Percentiles rank a stretch among this genome's conserved stretches.
Evolutionary conservation across 2,113 vertebrate genomes (phyloP).

Genomic region (Cyrtonyx montezumae): DNA sequence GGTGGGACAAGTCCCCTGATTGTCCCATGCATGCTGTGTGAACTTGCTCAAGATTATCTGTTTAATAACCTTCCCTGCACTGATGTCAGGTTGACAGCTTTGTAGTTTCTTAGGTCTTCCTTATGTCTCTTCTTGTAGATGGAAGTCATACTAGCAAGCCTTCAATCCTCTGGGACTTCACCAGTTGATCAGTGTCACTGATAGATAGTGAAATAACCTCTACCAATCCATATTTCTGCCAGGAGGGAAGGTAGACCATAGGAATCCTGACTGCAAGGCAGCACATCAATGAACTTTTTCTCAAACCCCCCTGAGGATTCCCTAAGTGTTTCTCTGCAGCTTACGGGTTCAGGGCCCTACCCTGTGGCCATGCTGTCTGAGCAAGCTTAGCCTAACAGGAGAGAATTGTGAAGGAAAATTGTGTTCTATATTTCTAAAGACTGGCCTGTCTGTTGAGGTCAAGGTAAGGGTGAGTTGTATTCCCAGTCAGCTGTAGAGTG

Average conservation of each 20-base stretch:
- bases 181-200: too few species aligned
- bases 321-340: background rate
- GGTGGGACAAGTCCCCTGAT: too few species aligned
- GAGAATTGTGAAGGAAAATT: background rate
- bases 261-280: accelerated
- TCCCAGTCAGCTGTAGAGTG: background rate
- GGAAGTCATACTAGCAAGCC: too few species aligned
- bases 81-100: too few species aligned
- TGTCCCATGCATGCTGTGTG: too few species aligned
- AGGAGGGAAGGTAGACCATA: background rate
- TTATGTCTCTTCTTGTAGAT: too few species aligned
- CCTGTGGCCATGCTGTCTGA: background rate
- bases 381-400: background rate
- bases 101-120: too few species aligned
- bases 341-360: too few species aligned
- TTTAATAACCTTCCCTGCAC: too few species aligned
- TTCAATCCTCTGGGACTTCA: too few species aligned
- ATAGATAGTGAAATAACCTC: background rate
- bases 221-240: background rate
- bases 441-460: background rate
- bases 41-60: too few species aligned
- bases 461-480: background rate
- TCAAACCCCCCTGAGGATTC: background rate
- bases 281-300: background rate
- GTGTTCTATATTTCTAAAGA: background rate